These are phyloP conservation scores for Platorchestia sp. DNA, from an alignment of 1,140 invertebrate species.

Conservation along the genomic window DNA sequence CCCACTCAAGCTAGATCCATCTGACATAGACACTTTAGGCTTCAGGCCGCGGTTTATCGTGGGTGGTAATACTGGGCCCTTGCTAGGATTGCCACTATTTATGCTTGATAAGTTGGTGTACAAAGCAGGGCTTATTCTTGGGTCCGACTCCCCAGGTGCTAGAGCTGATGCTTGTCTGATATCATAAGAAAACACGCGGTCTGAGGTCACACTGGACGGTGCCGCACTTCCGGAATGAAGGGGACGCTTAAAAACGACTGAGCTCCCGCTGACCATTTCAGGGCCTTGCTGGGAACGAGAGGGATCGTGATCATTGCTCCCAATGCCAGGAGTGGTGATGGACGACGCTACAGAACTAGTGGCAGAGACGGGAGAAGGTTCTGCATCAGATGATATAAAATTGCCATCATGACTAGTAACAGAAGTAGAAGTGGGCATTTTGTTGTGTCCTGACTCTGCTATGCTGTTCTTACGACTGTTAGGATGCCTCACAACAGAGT, in stretches of 20 bases:
- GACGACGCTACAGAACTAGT: slow-evolving; percentile 61
- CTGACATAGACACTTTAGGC: slow-evolving; percentile 65
- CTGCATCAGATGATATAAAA: slow-evolving; percentile 61
- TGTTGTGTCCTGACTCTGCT: slow-evolving; percentile 57
- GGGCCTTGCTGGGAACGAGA: slow-evolving; percentile 77
- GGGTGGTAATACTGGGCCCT: slow-evolving; percentile 75
- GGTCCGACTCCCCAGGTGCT: slow-evolving; percentile 61
- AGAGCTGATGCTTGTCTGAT: slow-evolving; percentile 61
- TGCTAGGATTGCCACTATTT: slow-evolving; percentile 70
- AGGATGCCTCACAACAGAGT: slow-evolving; percentile 61
- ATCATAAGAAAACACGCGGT: slow-evolving; percentile 67
- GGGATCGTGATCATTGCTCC: slow-evolving; percentile 80
- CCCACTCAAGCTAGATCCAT: slow-evolving; percentile 60
- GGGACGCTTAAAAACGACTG: slow-evolving; percentile 69
- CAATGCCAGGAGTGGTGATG: slow-evolving; percentile 49
- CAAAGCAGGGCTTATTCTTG: slow-evolving; percentile 63
- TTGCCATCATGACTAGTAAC: slow-evolving; percentile 59
- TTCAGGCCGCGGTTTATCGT: slow-evolving; percentile 70
- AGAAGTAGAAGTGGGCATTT: slow-evolving; percentile 47
- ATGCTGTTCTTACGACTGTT: slow-evolving; percentile 60
- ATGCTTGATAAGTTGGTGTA: slow-evolving; percentile 61
- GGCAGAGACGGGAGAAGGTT: slow-evolving; percentile 65
- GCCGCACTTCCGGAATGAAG: slow-evolving; percentile 83
- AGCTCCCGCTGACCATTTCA: slow-evolving; percentile 68
- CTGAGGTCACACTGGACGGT: slow-evolving; percentile 75